Conservation (phyloP, 2,888 invertebrate genomes). For the Ashinkailepas kermadecensis region DNA sequence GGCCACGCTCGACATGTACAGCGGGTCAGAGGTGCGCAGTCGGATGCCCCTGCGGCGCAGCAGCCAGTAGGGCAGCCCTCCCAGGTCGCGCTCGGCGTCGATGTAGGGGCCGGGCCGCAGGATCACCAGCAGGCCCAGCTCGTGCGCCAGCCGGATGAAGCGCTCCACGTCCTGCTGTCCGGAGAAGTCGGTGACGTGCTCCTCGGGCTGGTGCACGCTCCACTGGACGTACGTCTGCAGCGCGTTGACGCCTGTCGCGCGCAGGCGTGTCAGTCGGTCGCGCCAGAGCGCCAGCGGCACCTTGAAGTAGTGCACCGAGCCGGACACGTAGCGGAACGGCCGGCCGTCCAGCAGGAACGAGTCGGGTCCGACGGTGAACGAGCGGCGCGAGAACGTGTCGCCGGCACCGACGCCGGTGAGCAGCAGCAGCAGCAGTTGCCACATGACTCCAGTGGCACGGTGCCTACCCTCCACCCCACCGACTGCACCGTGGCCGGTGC, state of each 20-base stretch:
- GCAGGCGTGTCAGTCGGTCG: slow-evolving; percentile 47
- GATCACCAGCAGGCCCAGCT: slow-evolving; percentile 47
- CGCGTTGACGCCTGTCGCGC: slow-evolving; percentile 48
- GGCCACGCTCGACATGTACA: not conserved
- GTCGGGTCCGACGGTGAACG: slow-evolving; percentile 14
- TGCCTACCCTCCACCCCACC: too few species aligned
- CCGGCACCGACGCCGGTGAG: too few species aligned
- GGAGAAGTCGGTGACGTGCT: slow-evolving; percentile 41
- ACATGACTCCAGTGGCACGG: too few species aligned
- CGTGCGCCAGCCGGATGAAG: slow-evolving; percentile 46
- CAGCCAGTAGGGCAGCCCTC: slow-evolving; percentile 71
- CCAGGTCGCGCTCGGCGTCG: slow-evolving; percentile 54
- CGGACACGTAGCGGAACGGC: slow-evolving; percentile 46
- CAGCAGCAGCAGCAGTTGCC: too few species aligned
- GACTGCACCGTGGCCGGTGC: too few species aligned
- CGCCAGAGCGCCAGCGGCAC: slow-evolving; percentile 48
- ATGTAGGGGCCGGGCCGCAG: slow-evolving; percentile 51
- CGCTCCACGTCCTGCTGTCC: slow-evolving; percentile 42
- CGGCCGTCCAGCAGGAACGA: slow-evolving; percentile 42
- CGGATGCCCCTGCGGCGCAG: slow-evolving; percentile 56
- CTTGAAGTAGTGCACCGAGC: slow-evolving; percentile 50
- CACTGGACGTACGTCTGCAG: slow-evolving; percentile 47
- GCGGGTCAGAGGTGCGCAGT: slow-evolving; percentile 48
- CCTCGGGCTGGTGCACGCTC: slow-evolving; percentile 43
- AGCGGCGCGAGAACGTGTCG: not conserved